Evolutionary conservation across 1,140 invertebrate species (phyloP).

Genomic region (Gerris buenoi): DNA sequence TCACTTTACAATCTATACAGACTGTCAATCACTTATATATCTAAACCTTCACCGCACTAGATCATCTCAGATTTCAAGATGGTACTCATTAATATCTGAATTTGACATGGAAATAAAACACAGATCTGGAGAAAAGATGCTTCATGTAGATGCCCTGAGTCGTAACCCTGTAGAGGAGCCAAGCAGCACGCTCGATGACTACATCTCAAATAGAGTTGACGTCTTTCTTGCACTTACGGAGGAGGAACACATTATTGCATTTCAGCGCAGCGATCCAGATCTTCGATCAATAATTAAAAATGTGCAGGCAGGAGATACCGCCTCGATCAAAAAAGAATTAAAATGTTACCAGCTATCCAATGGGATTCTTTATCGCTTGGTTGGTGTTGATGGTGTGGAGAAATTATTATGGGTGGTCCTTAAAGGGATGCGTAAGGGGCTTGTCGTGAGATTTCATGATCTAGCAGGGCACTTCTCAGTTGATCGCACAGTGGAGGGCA

Average conservation of each 20-base stretch:
- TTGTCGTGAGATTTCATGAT: not conserved
- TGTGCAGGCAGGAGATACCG: not conserved
- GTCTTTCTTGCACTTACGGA: not conserved
- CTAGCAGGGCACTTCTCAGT: not conserved
- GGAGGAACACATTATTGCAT: not conserved
- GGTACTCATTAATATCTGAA: not conserved
- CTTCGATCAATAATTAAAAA: not conserved
- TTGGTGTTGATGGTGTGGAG: not conserved
- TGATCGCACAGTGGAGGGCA: not conserved
- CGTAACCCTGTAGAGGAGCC: not conserved
- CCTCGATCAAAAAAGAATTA: not conserved
- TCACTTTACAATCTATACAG: not conserved
- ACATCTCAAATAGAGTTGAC: not conserved
- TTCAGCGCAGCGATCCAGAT: not conserved
- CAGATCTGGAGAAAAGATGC: not conserved
- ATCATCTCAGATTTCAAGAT: not conserved
- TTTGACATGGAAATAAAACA: not conserved
- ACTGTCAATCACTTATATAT: not conserved
- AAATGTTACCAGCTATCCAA: not conserved
- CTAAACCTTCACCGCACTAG: not conserved
- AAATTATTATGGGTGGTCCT: not conserved
- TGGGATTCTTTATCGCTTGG: not conserved
- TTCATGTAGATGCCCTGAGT: not conserved
- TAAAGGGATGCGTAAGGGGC: not conserved
- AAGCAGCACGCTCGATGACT: not conserved